A percentile compares a stretch with the other conserved stretches of the same genome.
Evolutionary conservation across 2,888 invertebrate genomes (phyloP).

Genomic region (Orthosia incerta): DNA sequence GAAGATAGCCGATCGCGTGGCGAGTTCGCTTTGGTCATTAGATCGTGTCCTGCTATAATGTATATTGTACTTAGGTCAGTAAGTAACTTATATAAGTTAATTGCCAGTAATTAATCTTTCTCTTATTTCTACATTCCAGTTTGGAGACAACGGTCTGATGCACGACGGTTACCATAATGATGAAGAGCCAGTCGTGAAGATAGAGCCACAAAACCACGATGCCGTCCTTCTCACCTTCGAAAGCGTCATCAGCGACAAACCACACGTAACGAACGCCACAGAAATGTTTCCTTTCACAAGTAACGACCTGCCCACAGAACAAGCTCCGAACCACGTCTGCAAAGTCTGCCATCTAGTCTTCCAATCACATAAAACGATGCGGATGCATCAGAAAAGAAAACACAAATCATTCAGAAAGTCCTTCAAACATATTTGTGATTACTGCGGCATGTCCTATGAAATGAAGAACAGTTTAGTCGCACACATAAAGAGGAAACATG

Average conservation of each 20-base stretch:
- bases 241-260: constrained; percentile 78
- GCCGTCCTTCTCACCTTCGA: constrained; percentile 84
- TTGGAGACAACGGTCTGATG: constrained; percentile 76
- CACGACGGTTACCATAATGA: constrained; percentile 75
- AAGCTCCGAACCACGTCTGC: constrained; percentile 74
- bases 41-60: too few relatives aligned
- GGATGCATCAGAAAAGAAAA: constrained; percentile 84
- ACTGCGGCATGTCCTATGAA: constrained; percentile 86
- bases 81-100: too few relatives aligned
- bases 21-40: too few relatives aligned
- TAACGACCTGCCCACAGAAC: constrained; percentile 32
- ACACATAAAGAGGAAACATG: constrained; percentile 86
- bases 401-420: constrained; percentile 80
- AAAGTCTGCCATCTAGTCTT: constrained; percentile 87
- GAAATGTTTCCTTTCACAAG: constrained; percentile 41
- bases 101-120: background rate
- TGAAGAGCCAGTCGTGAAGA: constrained; percentile 79
- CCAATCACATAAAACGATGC: constrained; percentile 80
- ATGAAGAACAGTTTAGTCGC: constrained; percentile 84
- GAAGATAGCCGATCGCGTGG: too few relatives aligned
- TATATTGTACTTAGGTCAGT: too few relatives aligned
- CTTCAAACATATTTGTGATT: constrained; percentile 83
- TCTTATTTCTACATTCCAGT: constrained; percentile 72
- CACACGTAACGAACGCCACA: constrained; percentile 51
- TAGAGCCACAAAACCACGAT: constrained; percentile 79